Conservation (phyloP, 1,140 invertebrate species). For the Coenobita brevimanus region DNA sequence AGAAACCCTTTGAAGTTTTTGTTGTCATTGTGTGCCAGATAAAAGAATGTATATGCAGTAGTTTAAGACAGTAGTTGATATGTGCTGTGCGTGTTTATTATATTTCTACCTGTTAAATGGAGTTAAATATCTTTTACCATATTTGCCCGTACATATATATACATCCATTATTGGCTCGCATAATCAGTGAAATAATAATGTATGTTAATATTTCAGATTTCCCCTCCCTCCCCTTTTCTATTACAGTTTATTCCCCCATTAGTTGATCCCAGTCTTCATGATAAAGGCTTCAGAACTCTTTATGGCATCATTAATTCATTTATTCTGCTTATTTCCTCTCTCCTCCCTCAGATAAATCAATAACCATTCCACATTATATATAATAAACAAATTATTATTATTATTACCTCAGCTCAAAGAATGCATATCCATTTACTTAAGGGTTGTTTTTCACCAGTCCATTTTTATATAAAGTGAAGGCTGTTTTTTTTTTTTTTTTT, state of each 20-base stretch:
- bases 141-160: not conserved
- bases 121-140: not conserved
- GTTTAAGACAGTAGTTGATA: too few species aligned
- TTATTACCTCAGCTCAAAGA: not conserved
- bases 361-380: constrained; percentile 1
- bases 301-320: too few species aligned
- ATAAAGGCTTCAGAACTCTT: not conserved
- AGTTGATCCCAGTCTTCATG: too few species aligned
- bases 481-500: too few species aligned
- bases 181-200: not conserved
- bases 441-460: not conserved
- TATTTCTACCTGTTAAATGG: not conserved
- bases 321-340: too few species aligned
- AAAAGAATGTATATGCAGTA: constrained; percentile 3
- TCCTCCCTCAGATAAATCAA: not conserved
- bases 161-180: too few species aligned
- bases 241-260: constrained; percentile 19
- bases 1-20: too few species aligned
- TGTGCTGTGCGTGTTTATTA: too few species aligned
- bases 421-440: too few species aligned
- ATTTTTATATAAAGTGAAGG: too few species aligned
- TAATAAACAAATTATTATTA: not conserved
- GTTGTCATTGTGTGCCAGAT: not conserved
- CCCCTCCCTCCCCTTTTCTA: constrained; percentile 10
- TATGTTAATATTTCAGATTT: constrained; percentile 21